Evolutionary conservation across 1,140 invertebrate species (phyloP), one percentile per base, ranked within the genome.

Genomic region (Listronotus bonariensis): DNA sequence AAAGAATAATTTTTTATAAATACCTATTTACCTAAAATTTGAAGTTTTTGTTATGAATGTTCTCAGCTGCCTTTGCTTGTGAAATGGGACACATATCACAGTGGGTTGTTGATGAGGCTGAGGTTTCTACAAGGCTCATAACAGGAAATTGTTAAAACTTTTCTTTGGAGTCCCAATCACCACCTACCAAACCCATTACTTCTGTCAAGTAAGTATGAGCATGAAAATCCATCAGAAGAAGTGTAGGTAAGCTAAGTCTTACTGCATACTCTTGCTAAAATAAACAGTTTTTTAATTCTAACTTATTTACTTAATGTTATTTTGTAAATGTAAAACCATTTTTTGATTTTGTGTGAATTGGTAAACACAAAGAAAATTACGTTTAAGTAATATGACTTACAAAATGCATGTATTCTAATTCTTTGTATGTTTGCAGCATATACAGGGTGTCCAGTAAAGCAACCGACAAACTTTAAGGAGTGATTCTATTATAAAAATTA

Each of bases 71-170:
- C 71, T 81, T 79, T n/a, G 76, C 72, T 64, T 78, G 77, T 1
- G 74, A 74, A 31, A 78, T 69, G 0, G 89, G 88, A 73, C 89
- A 89, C 87, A 91, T 91, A 68, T 91, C 89, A 76, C 89, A 91
- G 77, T 89, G 87, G 31, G 87, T 86, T 31, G 82, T 79, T 34
- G 83, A 87, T 62, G 86, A 83, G 8, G 73, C 74, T 15, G n/a
- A 81, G 74, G 76, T 80, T 87, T 71, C 72, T 81, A 79, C 81
- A 87, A 17, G 85, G 80, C 69, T 82, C 82, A 75, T 88, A 81
- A 68, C 80, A 73, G 55, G 72, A 74, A 72, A 86, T 80, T n/a
- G 75, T 71, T 31, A 84, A 70, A 38, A 71, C 76, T 56, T 69
- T 71, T 34, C 54, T 32, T 67, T 43, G 11, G 76, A 64, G 11